phyloP scores from a whole-genome alignment of 1,140 invertebrate genomes.

The Ceratoteleas bidentatus region DNA sequence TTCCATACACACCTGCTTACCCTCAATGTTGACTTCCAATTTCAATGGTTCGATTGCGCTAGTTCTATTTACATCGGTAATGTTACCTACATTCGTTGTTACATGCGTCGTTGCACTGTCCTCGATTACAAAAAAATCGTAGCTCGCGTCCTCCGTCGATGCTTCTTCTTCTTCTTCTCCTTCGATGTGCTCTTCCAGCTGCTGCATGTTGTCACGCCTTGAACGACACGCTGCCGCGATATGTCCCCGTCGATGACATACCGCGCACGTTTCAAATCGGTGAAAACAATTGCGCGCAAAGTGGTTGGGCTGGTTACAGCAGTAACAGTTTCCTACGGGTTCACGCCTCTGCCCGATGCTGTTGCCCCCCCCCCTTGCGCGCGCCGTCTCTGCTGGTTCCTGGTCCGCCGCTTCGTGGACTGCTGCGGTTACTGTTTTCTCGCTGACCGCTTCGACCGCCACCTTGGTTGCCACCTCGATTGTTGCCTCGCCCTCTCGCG shows the following conservation, averaged over 20 bases:
- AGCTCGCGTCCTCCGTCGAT: not conserved
- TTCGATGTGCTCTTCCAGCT: not conserved
- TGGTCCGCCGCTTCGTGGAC: not conserved
- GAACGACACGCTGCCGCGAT: slow-evolving; percentile 9
- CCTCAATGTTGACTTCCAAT: not conserved
- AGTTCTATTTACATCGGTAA: not conserved
- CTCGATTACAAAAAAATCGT: slow-evolving; percentile 6
- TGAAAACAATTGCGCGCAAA: slow-evolving; percentile 5
- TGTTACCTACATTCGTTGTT: not conserved
- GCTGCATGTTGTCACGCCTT: not conserved
- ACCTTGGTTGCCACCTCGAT: too few species aligned
- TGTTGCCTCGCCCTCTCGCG: too few species aligned
- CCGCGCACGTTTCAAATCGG: slow-evolving; percentile 1
- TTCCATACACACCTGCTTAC: not conserved
- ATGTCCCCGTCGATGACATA: slow-evolving; percentile 11
- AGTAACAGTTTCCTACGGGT: slow-evolving; percentile 5
- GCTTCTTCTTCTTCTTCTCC: not conserved
- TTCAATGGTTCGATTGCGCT: not conserved
- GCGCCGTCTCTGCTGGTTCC: not conserved
- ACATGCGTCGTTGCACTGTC: not conserved
- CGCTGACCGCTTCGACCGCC: too few species aligned
- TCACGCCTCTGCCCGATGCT: not conserved
- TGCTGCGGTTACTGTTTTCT: too few species aligned
- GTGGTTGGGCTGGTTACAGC: slow-evolving; percentile 17
- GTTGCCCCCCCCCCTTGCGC: not conserved